Percentiles rank a stretch among this genome's conserved stretches.
Evolutionary conservation across 2,888 invertebrate species (phyloP).

Genomic region (Hypomecis punctinalis): DNA sequence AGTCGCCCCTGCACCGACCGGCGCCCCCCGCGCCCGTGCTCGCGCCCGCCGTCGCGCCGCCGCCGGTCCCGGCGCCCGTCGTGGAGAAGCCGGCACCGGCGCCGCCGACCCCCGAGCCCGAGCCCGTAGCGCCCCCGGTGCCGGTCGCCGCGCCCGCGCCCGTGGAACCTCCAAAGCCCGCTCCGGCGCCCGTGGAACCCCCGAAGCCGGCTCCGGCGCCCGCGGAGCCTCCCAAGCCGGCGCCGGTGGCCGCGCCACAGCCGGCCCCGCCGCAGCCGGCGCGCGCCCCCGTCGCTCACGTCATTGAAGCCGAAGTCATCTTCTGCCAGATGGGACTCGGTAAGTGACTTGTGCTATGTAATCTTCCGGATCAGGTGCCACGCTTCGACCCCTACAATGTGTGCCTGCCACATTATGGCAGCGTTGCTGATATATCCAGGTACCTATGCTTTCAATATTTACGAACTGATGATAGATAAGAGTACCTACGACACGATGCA

Average conservation of each 20-base stretch:
- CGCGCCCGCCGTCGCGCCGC: conserved; percentile 43
- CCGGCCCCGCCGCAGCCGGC: conserved; percentile 45
- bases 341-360: conserved; percentile 62
- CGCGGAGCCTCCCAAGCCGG: conserved; percentile 59
- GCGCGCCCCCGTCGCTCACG: conserved; percentile 72
- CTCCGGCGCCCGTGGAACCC: conserved; percentile 43
- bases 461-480: too few species aligned
- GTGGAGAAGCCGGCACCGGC: conserved; percentile 1
- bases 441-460: too few species aligned
- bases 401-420: too few species aligned
- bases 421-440: too few species aligned
- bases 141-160: conserved; percentile 47
- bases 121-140: conserved; percentile 51
- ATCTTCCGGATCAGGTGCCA: conserved; percentile 40
- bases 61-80: conserved; percentile 41
- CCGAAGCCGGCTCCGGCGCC: conserved; percentile 49
- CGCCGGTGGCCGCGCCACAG: conserved; percentile 34
- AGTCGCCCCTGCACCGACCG: conserved; percentile 75
- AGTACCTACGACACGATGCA: neutral
- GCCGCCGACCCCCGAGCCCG: conserved; percentile 40
- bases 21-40: conserved; percentile 57
- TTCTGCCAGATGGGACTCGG: conserved; percentile 90
- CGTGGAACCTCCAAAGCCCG: conserved; percentile 42
- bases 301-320: conserved; percentile 88
- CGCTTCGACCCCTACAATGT: too few species aligned